phyloP scores from a whole-genome alignment of 2,797 vertebrate genomes.

The Pachyuromys duprasi region DNA sequence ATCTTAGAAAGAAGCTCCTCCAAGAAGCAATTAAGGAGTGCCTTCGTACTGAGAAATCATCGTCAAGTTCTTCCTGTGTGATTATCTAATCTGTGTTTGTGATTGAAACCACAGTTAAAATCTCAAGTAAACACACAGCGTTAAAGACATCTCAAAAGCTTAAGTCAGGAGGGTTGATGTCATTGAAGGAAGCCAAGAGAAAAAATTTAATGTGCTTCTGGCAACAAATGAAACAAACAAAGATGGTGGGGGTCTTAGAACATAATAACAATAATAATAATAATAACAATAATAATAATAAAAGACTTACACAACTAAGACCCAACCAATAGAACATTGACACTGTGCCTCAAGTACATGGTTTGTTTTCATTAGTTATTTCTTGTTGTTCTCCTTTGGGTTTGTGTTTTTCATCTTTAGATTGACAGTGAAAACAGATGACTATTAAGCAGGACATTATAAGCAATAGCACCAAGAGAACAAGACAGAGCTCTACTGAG shows the following conservation, averaged over 20 bases:
- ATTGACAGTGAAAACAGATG: neutral
- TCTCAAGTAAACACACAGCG: neutral
- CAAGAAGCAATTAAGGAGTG: neutral
- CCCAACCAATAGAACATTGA: neutral
- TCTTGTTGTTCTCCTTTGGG: neutral
- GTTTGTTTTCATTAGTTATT: neutral
- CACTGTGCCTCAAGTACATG: neutral
- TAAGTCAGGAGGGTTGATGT: neutral
- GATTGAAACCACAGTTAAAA: slow-evolving; percentile 13
- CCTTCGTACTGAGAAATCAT: neutral
- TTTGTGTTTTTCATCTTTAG: neutral
- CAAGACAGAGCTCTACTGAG: neutral
- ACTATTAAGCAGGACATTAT: neutral
- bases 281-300: neutral
- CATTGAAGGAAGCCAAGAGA: slow-evolving; percentile 27
- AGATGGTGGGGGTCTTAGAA: neutral
- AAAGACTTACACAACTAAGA: neutral
- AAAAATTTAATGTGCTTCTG: neutral
- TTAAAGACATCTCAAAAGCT: neutral
- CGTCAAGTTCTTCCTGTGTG: neutral
- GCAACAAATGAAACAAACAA: slow-evolving; percentile 21
- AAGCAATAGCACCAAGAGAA: neutral
- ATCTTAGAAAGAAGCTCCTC: neutral
- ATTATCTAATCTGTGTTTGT: neutral
- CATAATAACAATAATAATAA: neutral